Conservation (phyloP, 37 sponge, comb jelly and placozoan genomes). For the Aplysina aerophoba region DNA sequence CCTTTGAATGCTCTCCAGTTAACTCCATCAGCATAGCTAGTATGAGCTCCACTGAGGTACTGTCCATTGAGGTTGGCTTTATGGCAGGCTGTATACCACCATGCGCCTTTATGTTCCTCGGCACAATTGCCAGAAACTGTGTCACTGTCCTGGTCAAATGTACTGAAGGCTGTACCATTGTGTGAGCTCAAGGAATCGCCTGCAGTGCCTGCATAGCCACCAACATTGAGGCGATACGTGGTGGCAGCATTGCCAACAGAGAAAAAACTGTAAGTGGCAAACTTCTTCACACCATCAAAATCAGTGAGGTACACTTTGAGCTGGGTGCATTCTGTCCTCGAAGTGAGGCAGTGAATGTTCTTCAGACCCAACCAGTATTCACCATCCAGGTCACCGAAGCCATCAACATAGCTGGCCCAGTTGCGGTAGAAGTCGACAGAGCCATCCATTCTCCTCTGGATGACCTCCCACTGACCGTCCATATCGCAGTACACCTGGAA, state of each 20-base stretch:
- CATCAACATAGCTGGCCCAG: constrained; percentile 33
- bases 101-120: background rate
- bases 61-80: constrained; percentile 8
- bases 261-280: constrained; percentile 30
- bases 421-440: constrained; percentile 13
- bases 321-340: background rate
- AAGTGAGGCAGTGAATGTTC: constrained; percentile 33
- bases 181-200: background rate
- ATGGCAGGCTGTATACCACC: constrained; percentile 36
- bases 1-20: too few species aligned
- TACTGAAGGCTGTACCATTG: constrained; percentile 22
- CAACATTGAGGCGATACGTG: constrained; percentile 22
- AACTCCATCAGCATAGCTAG: too few species aligned
- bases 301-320: constrained; percentile 12
- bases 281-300: constrained; percentile 20
- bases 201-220: constrained; percentile 14
- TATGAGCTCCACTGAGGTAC: background rate
- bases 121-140: constrained; percentile 30
- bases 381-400: constrained; percentile 16
- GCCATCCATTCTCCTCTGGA: constrained; percentile 47
- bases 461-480: background rate
- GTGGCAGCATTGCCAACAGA: constrained; percentile 12
- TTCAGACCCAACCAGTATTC: constrained; percentile 35
- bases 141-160: constrained; percentile 37
- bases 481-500: too few species aligned